phyloP scores from a whole-genome alignment of 2,113 vertebrate genomes.

The Rhea pennata region DNA sequence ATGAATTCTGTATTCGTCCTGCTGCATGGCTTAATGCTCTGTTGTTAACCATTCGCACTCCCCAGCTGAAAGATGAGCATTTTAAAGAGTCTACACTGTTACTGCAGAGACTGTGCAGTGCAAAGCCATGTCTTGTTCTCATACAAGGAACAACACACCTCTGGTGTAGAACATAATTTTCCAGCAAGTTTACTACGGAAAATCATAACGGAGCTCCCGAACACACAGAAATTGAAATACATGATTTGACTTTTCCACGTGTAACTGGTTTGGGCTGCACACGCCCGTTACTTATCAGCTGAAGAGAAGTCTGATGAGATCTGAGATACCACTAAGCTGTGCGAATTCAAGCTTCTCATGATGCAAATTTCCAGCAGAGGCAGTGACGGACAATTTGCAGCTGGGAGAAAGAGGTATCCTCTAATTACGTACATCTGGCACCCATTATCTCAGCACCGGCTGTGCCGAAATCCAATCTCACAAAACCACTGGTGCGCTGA shows the following conservation, averaged over 20 bases:
- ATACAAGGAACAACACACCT: slow-evolving; percentile 40
- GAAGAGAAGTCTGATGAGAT: neutral
- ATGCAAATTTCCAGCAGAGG: neutral
- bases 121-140: slow-evolving; percentile 35
- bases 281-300: neutral
- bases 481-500: neutral
- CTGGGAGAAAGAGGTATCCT: slow-evolving; percentile 12
- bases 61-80: neutral
- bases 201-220: neutral
- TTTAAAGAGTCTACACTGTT: neutral
- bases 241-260: neutral
- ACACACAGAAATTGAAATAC: neutral
- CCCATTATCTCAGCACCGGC: neutral
- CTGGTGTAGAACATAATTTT: neutral
- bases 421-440: slow-evolving; percentile 28
- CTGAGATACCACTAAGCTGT: neutral
- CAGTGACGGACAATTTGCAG: slow-evolving; percentile 11
- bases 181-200: neutral
- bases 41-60: neutral
- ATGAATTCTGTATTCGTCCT: neutral
- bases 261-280: neutral
- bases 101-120: neutral
- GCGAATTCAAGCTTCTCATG: neutral
- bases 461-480: neutral
- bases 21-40: neutral